Percentiles rank a stretch among this genome's conserved stretches.
Conservation (phyloP, 2,113 vertebrate species). For the Cairina moschata region DNA sequence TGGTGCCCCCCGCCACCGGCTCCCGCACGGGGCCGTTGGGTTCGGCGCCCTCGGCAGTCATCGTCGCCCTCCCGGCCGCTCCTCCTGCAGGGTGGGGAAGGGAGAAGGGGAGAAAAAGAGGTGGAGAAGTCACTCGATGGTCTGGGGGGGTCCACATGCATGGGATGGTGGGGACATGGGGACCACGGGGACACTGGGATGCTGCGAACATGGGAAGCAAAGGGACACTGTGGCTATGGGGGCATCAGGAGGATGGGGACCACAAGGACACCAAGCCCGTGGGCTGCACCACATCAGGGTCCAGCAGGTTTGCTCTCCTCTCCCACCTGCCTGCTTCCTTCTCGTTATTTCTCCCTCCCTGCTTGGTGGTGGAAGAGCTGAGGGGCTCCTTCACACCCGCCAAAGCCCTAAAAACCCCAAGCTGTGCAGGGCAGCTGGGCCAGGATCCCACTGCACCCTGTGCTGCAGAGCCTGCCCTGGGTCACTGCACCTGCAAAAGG, state of each 20-base stretch:
- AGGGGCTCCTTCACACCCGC: not conserved
- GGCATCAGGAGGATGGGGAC: not conserved
- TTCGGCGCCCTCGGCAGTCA: not conserved
- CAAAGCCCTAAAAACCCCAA: not conserved
- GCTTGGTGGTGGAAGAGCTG: not conserved
- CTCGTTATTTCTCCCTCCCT: not conserved
- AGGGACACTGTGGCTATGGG: not conserved
- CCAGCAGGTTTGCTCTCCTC: not conserved
- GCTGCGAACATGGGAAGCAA: too few relatives aligned
- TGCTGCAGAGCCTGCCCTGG: not conserved
- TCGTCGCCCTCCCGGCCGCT: not conserved
- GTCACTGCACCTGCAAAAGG: not conserved
- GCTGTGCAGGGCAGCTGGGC: not conserved
- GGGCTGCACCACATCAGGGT: not conserved
- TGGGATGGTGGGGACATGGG: fast-evolving
- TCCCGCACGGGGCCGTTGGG: conserved; percentile 26
- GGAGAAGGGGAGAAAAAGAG: not conserved
- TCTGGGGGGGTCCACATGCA: fast-evolving
- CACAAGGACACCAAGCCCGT: fast-evolving
- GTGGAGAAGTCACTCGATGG: not conserved
- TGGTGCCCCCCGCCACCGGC: not conserved
- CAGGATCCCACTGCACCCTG: not conserved
- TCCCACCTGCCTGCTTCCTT: not conserved
- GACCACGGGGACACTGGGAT: too few relatives aligned
- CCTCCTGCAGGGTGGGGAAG: not conserved